Base-by-base conservation (phyloP, 1,140 invertebrate species). In the Odontomachus brunneus region DNA sequence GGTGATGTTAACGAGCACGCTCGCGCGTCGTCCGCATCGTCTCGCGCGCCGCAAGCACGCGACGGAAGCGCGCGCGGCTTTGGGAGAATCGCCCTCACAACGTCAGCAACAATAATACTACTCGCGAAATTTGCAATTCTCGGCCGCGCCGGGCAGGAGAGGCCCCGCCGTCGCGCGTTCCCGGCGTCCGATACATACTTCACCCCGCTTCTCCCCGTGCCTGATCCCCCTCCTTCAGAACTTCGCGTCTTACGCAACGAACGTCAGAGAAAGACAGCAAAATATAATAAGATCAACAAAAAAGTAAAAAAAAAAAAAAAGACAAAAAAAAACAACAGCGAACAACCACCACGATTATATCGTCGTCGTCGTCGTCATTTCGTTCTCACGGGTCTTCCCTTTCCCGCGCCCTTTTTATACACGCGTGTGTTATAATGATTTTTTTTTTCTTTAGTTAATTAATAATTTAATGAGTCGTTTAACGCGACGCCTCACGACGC, bases 381-480 rank as follows among this genome's bases (percentile, higher is more conserved):
- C 59, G 44, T 60, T n/a, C 15, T 59, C 49, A 38, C 62, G 51
- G 26, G 72, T 84, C 60, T 48, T 57, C 3, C 60, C 73, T 2
- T 19, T 14, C 19, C 14, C 84, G 67, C 9, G 0, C 83, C 49
- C 78, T 78, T 73, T 11, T 74, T 51, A 78, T 84, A 86, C 82
- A 87, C 66, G 80, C 83, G 85, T 49, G 65, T 57, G 55, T 83
- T 74, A 83, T 84, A 86, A 44, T 88, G 86, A 85, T 73, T 84
- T 90, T 4, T 7, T 44, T 84, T 82, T 88, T 91, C 89, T 71
- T 80, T 80, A 22, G 51, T 69, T 55, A 44, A 44, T 44, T 9
- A 88, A 91, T 89, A 91, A 92, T 89, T 92, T 92, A 92, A 92
- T 91, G 92, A 93, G 88, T 90, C 88, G 88, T 91, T 93, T 91